A percentile compares a stretch with the other conserved stretches of the same genome.
phyloP scores from a whole-genome alignment of 2,797 vertebrate species.

The Scyliorhinus canicula region DNA sequence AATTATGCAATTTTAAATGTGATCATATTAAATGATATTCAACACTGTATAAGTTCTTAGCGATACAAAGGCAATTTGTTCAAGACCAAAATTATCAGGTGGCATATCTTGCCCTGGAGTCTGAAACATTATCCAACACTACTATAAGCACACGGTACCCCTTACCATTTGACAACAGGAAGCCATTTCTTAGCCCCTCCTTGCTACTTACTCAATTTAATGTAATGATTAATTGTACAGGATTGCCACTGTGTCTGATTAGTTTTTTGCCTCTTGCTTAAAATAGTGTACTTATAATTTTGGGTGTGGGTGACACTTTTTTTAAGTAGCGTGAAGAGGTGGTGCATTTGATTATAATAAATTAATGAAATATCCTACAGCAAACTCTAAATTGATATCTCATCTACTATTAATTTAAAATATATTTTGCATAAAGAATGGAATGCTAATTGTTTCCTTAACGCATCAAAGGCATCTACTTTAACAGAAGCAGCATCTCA shows the following conservation, averaged over 20 bases:
- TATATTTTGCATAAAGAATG: not conserved
- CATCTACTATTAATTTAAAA: not conserved
- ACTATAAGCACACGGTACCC: no score
- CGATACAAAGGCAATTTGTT: not conserved
- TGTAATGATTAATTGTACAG: not conserved
- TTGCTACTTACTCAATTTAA: not conserved
- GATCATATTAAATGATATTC: not conserved
- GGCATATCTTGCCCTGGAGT: not conserved
- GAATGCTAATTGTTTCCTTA: not conserved
- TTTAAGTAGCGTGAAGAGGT: not conserved
- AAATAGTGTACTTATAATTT: not conserved
- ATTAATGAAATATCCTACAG: not conserved
- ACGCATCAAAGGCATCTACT: not conserved
- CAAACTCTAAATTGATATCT: not conserved
- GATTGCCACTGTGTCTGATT: not conserved
- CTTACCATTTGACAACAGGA: not conserved
- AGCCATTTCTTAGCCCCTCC: not conserved
- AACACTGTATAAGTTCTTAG: not conserved
- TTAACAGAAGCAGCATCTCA: not conserved
- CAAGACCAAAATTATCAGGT: not conserved
- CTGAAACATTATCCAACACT: not conserved
- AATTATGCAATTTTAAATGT: not conserved
- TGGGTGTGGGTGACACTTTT: not conserved
- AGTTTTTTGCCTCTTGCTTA: not conserved
- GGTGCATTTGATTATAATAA: not conserved